phyloP scores from a whole-genome alignment of 37 sponge, comb jelly and placozoan species.

The Ianthella basta region DNA sequence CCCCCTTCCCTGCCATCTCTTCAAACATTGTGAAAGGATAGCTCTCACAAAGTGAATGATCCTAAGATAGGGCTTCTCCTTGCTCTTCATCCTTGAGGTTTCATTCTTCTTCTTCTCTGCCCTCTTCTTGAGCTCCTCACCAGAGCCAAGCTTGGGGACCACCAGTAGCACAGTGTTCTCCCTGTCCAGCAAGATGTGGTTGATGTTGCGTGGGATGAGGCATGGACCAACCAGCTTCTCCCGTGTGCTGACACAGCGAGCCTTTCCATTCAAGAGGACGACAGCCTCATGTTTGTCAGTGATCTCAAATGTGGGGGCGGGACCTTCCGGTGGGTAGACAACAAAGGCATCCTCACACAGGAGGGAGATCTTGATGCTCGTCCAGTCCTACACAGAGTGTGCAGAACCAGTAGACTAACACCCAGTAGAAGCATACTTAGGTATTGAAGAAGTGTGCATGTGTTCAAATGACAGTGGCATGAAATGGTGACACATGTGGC shows the following conservation, averaged over 20 bases:
- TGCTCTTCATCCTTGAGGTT: neutral
- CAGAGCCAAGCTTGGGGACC: constrained; percentile 10
- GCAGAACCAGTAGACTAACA: neutral
- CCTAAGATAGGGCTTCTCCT: constrained; percentile 2
- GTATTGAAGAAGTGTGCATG: neutral
- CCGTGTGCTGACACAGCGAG: constrained; percentile 44
- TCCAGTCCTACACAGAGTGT: constrained; percentile 50
- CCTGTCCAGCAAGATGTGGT: constrained; percentile 12
- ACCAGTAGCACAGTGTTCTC: constrained; percentile 20
- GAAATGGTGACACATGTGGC: neutral
- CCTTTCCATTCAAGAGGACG: constrained; percentile 52
- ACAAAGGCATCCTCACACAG: constrained; percentile 60
- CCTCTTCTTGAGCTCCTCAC: constrained; percentile 22
- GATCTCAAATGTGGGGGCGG: constrained; percentile 50
- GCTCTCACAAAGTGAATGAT: neutral
- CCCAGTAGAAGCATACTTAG: neutral
- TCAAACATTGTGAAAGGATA: neutral
- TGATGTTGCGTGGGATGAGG: constrained; percentile 58
- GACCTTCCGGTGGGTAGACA: constrained; percentile 29
- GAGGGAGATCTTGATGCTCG: constrained; percentile 44
- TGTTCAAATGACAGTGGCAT: neutral
- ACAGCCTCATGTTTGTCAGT: constrained; percentile 52
- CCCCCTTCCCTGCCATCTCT: neutral
- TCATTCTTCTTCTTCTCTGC: constrained; percentile 38
- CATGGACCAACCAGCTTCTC: constrained; percentile 59